Percentiles rank a stretch among this genome's conserved stretches.
phyloP scores from a whole-genome alignment of 92 coral and sea anemone genomes.

The Epizoanthus scotinus region DNA sequence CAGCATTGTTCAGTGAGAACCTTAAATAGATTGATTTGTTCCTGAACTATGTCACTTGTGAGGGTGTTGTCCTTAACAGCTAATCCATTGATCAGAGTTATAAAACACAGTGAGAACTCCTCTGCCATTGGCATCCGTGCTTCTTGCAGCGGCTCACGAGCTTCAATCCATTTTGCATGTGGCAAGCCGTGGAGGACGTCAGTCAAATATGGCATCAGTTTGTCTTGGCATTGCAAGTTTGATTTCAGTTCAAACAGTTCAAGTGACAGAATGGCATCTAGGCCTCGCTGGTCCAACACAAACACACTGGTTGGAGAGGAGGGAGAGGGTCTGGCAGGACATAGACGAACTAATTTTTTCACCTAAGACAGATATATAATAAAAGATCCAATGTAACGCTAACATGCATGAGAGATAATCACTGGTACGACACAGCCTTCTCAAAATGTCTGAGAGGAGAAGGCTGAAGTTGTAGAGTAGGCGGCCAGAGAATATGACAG shows the following conservation, averaged over 20 bases:
- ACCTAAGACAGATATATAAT: slow-evolving; percentile 74
- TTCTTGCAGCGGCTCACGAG: slow-evolving; percentile 52
- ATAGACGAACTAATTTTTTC: slow-evolving; percentile 82
- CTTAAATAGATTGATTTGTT: slow-evolving; percentile 68
- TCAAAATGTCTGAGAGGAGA: too few relatives aligned
- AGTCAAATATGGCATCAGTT: slow-evolving; percentile 88
- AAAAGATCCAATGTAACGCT: neutral
- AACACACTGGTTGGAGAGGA: slow-evolving; percentile 53
- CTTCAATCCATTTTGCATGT: slow-evolving; percentile 79
- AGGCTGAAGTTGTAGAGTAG: too few relatives aligned
- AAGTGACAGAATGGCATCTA: slow-evolving; percentile 88
- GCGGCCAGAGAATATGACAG: too few relatives aligned
- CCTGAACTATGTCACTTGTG: slow-evolving; percentile 60
- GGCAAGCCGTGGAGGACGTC: slow-evolving; percentile 83
- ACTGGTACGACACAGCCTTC: too few relatives aligned
- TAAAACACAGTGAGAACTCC: slow-evolving; percentile 91
- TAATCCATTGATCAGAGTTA: slow-evolving; percentile 77
- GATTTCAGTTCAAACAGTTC: slow-evolving; percentile 84
- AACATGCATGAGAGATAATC: too few relatives aligned
- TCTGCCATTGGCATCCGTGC: slow-evolving; percentile 79
- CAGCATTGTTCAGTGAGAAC: slow-evolving; percentile 74
- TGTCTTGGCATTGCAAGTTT: slow-evolving; percentile 77
- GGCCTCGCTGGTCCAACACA: slow-evolving; percentile 79
- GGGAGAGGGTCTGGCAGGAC: slow-evolving; percentile 74
- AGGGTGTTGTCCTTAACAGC: slow-evolving; percentile 71